phyloP scores from a whole-genome alignment of 2,797 vertebrate species.

The Centroberyx gerrardi region DNA sequence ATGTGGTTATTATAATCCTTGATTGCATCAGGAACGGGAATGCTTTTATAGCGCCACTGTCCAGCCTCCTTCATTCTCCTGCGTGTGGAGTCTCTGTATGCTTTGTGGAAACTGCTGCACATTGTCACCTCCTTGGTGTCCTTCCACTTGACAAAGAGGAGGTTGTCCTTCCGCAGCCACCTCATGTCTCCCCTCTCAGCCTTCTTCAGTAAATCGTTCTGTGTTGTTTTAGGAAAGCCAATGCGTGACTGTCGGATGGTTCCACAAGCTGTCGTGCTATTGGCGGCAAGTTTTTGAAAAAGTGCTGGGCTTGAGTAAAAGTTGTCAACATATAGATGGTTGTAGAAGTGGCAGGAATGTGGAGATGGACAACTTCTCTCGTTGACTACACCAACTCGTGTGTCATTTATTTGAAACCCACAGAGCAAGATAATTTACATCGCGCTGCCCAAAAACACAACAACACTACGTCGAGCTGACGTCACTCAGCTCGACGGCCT shows the following conservation, averaged over 20 bases:
- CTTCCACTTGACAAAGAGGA: slow-evolving; percentile 32
- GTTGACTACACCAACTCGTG: too few species aligned
- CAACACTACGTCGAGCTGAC: too few species aligned
- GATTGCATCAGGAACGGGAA: slow-evolving; percentile 36
- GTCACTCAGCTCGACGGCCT: too few species aligned
- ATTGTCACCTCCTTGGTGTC: slow-evolving; percentile 16
- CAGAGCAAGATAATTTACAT: too few species aligned
- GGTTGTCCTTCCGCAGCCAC: slow-evolving; percentile 26
- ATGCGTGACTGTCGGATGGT: slow-evolving; percentile 60
- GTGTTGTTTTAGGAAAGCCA: slow-evolving; percentile 20
- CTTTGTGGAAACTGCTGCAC: slow-evolving; percentile 18
- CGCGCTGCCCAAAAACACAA: too few species aligned
- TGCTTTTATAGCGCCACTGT: background rate
- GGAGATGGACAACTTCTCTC: too few species aligned
- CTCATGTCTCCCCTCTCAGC: slow-evolving; percentile 26
- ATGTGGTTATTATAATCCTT: slow-evolving; percentile 41
- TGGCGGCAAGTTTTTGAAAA: slow-evolving; percentile 24
- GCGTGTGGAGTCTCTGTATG: background rate
- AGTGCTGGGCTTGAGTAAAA: slow-evolving; percentile 80
- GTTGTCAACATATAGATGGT: slow-evolving; percentile 80
- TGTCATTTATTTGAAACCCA: too few species aligned
- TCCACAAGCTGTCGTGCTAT: slow-evolving; percentile 46
- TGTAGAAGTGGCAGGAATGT: too few species aligned
- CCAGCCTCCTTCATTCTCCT: slow-evolving; percentile 10
- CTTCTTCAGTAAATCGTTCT: background rate